Evolutionary conservation across 2,797 vertebrate genomes (phyloP).

Genomic region (Hafferia zeledoni): DNA sequence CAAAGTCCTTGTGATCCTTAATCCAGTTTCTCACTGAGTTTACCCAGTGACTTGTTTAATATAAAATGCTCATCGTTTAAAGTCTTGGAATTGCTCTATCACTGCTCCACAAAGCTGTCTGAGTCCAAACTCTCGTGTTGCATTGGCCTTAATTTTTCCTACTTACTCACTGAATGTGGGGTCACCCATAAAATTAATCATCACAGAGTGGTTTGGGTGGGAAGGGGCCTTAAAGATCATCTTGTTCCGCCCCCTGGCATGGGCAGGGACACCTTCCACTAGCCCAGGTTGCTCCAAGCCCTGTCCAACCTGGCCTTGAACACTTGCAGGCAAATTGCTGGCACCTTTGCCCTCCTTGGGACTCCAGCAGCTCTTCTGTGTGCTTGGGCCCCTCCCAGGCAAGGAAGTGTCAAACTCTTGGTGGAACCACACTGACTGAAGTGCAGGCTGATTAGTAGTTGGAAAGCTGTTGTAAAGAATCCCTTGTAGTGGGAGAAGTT

Average conservation of each 20-base stretch:
- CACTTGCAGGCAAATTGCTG: neutral
- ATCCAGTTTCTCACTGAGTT: slow-evolving; percentile 44
- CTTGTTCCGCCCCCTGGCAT: neutral
- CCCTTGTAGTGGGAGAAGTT: neutral
- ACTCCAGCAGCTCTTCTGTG: neutral
- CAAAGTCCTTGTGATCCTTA: slow-evolving; percentile 65
- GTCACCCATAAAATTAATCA: neutral
- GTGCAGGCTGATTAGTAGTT: neutral
- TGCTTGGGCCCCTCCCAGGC: neutral
- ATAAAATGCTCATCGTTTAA: neutral
- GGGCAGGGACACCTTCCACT: neutral
- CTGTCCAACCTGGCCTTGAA: neutral
- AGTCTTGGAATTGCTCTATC: neutral
- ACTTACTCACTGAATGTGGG: neutral
- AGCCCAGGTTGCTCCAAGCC: neutral
- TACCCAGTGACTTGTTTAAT: slow-evolving; percentile 19
- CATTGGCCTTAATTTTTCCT: neutral
- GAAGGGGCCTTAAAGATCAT: neutral
- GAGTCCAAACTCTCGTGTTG: neutral
- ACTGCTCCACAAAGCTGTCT: neutral
- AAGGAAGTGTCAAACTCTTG: neutral
- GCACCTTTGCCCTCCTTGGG: neutral
- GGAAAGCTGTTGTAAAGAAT: neutral
- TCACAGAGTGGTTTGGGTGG: neutral
- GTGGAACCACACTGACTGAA: neutral